Conservation (phyloP, 2,113 vertebrate genomes). For the Probosciger aterrimus region DNA sequence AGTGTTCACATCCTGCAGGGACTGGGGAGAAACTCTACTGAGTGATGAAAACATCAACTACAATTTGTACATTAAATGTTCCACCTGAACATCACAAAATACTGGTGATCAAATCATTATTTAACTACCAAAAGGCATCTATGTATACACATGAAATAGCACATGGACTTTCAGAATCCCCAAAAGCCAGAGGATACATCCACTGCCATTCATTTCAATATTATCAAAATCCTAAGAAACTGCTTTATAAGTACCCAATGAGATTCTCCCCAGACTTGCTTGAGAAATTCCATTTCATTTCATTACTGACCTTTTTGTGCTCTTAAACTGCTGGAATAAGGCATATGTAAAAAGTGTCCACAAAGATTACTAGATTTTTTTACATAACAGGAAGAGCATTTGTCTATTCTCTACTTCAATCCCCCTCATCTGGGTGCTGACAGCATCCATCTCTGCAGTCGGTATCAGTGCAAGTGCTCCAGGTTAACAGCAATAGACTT, state of each 20-base stretch:
- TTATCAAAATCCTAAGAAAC: background rate
- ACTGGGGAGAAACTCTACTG: fast-evolving
- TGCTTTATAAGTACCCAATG: background rate
- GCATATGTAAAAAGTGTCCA: background rate
- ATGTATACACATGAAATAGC: fast-evolving
- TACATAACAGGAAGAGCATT: background rate
- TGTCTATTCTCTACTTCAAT: background rate
- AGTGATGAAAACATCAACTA: background rate
- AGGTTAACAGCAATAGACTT: background rate
- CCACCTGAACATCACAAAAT: background rate
- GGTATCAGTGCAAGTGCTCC: background rate
- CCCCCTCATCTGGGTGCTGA: background rate
- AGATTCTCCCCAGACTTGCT: background rate
- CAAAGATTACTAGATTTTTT: background rate
- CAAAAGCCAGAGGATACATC: background rate
- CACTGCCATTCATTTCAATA: background rate
- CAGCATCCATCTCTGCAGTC: background rate
- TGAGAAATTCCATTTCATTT: background rate
- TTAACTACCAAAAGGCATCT: background rate
- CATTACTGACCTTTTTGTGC: background rate
- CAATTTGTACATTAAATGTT: background rate
- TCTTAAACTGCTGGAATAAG: background rate
- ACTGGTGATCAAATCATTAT: background rate
- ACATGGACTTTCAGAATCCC: background rate
- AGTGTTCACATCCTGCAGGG: background rate